Evolutionary conservation across 2,113 vertebrate species (phyloP).

Genomic region (Microtus richardsoni): DNA sequence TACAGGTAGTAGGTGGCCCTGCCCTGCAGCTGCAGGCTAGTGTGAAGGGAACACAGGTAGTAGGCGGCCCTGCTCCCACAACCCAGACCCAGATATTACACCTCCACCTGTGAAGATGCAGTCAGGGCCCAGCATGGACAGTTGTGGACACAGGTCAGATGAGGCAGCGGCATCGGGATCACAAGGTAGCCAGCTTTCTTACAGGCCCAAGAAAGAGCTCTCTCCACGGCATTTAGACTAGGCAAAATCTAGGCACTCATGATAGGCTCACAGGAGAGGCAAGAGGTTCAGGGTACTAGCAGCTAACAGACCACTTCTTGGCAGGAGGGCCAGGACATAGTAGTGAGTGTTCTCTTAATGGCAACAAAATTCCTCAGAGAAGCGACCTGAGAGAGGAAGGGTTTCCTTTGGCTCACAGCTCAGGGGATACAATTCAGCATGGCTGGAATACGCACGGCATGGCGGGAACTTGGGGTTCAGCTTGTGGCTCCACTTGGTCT

Average conservation of each 20-base stretch:
- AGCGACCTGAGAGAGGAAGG: background rate
- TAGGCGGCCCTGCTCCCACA: background rate
- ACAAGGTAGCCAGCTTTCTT: background rate
- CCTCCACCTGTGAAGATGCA: background rate
- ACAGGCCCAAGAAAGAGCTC: background rate
- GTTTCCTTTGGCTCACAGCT: background rate
- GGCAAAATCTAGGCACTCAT: rapidly evolving
- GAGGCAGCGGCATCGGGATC: background rate
- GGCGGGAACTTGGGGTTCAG: background rate
- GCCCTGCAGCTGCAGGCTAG: background rate
- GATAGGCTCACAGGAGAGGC: background rate
- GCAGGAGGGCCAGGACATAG: background rate
- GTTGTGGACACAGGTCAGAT: background rate
- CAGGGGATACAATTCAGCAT: background rate
- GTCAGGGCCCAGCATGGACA: background rate
- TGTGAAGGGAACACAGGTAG: background rate
- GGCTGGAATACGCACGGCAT: background rate
- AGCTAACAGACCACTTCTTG: background rate
- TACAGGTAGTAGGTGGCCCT: too few species aligned
- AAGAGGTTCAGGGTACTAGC: rapidly evolving
- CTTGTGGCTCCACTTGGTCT: background rate
- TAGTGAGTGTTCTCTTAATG: background rate
- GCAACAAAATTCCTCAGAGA: background rate
- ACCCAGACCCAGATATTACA: background rate
- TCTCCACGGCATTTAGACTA: background rate